These are phyloP conservation scores for Hymenochirus boettgeri DNA, from an alignment of 2,113 vertebrate genomes.

Conservation along the genomic window DNA sequence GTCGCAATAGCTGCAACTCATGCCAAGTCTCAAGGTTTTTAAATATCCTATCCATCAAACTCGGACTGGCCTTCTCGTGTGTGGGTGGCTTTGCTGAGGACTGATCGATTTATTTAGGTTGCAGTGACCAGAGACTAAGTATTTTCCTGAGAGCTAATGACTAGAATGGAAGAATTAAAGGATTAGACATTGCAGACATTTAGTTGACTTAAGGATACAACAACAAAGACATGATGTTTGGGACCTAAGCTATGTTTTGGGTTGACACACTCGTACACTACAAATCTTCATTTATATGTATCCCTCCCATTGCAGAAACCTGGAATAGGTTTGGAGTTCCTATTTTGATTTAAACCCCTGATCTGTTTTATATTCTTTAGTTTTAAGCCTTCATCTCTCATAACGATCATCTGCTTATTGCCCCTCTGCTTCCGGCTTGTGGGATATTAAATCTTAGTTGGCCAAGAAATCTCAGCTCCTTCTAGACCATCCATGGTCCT, in stretches of 20 bases:
- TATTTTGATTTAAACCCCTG: too few relatives aligned
- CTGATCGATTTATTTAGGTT: conserved; percentile 32
- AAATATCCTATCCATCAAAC: conserved; percentile 35
- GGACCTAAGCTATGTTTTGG: not conserved
- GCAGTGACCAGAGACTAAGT: conserved; percentile 21
- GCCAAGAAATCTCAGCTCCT: too few relatives aligned
- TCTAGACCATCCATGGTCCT: too few relatives aligned
- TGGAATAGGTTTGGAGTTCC: too few relatives aligned
- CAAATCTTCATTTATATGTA: too few relatives aligned
- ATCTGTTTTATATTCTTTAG: too few relatives aligned
- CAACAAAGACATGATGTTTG: not conserved
- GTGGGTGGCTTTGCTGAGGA: conserved; percentile 15
- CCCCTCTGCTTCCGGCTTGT: too few relatives aligned
- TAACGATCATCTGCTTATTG: too few relatives aligned
- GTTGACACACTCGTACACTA: not conserved
- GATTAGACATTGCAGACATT: not conserved
- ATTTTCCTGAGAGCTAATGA: conserved; percentile 32
- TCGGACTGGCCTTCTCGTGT: conserved; percentile 23
- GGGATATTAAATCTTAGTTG: too few relatives aligned
- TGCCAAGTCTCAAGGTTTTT: conserved; percentile 28
- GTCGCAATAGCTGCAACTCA: not conserved
- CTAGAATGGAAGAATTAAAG: conserved; percentile 21
- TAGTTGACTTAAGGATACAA: conserved; percentile 5
- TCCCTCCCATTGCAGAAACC: too few relatives aligned
- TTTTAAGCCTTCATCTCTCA: too few relatives aligned